phyloP scores from a whole-genome alignment of 2,797 vertebrate species.

The Girardinus metallicus region DNA sequence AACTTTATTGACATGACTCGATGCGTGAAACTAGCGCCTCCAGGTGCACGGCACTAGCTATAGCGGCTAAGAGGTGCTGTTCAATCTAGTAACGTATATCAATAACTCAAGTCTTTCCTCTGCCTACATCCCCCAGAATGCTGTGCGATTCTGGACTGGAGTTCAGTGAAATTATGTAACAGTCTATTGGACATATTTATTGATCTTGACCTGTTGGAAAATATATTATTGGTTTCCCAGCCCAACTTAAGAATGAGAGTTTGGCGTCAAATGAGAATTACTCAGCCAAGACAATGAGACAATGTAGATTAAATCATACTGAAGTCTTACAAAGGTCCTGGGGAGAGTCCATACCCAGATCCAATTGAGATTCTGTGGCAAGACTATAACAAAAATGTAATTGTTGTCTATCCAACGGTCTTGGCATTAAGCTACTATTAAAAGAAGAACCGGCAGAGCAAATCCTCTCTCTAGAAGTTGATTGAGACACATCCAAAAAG shows the following conservation, averaged over 20 bases:
- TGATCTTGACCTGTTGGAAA: too few relatives aligned
- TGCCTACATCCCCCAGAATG: too few relatives aligned
- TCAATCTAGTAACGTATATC: too few relatives aligned
- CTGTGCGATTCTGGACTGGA: too few relatives aligned
- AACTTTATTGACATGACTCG: too few relatives aligned
- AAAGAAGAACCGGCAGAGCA: neutral
- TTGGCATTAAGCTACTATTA: neutral
- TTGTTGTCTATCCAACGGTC: neutral
- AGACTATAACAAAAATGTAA: neutral
- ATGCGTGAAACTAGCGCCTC: too few relatives aligned
- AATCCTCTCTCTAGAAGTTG: neutral
- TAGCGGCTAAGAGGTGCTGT: too few relatives aligned
- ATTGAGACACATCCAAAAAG: neutral
- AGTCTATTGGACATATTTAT: too few relatives aligned
- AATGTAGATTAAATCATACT: neutral
- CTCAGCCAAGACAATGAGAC: neutral
- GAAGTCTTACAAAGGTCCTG: neutral
- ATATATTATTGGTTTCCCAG: neutral
- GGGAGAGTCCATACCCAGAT: neutral
- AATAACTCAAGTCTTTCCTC: too few relatives aligned
- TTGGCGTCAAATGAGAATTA: too few relatives aligned
- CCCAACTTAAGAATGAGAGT: neutral
- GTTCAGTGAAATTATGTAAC: too few relatives aligned
- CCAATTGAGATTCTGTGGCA: neutral
- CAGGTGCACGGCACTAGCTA: too few relatives aligned